Evolutionary conservation across 1,140 invertebrate species (phyloP).

Genomic region (Antheraea mylitta): DNA sequence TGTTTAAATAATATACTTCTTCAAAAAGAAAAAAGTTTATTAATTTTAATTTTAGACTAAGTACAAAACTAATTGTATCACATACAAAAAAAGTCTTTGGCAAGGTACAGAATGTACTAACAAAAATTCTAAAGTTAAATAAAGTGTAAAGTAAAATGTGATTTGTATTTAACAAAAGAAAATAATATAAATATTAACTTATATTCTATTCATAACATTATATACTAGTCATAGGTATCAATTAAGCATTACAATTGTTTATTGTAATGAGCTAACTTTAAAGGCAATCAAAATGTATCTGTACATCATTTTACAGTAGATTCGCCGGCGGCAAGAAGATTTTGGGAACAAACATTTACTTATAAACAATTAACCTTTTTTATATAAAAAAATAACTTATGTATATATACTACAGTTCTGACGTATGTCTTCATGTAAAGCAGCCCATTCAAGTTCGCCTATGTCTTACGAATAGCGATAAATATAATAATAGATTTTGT

Average conservation of each 20-base stretch:
- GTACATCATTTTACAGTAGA: neutral
- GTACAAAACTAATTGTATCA: slow-evolving; percentile 70
- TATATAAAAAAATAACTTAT: neutral
- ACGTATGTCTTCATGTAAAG: too few relatives aligned
- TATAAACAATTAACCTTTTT: too few relatives aligned
- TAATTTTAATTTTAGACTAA: slow-evolving; percentile 61
- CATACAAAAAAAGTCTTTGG: slow-evolving; percentile 74
- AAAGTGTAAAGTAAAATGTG: slow-evolving; percentile 9
- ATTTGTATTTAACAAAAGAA: slow-evolving; percentile 11
- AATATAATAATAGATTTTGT: too few relatives aligned
- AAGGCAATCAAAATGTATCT: neutral
- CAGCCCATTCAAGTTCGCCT: too few relatives aligned
- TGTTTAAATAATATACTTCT: slow-evolving; percentile 15
- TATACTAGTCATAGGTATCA: neutral
- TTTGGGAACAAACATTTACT: too few relatives aligned
- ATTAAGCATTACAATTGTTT: too few relatives aligned
- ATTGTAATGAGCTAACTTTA: neutral
- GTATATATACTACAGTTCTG: too few relatives aligned
- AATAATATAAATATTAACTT: slow-evolving; percentile 12
- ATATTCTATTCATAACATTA: slow-evolving; percentile 17
- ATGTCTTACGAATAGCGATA: too few relatives aligned
- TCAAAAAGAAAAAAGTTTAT: slow-evolving; percentile 46
- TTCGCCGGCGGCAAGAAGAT: neutral
- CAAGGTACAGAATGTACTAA: slow-evolving; percentile 30
- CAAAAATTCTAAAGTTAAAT: slow-evolving; percentile 17